Evolutionary conservation across 1,140 invertebrate genomes (phyloP).

Genomic region (Pachypeltis micranthus): DNA sequence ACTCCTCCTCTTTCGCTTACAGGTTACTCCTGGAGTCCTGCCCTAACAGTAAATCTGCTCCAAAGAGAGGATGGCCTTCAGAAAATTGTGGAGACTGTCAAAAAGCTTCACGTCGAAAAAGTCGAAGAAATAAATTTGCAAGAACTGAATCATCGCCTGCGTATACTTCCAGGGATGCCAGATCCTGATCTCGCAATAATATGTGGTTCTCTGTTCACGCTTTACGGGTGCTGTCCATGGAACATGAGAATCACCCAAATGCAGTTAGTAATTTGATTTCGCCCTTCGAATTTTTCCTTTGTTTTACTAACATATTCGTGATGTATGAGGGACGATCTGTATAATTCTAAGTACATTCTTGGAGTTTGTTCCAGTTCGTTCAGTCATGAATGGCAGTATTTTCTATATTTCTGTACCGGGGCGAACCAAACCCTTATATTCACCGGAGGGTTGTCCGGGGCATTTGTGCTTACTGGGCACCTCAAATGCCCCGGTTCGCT

Average conservation of each 20-base stretch:
- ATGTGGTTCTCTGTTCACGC: slow-evolving; percentile 44
- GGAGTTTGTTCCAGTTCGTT: not conserved
- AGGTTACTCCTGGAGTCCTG: slow-evolving; percentile 16
- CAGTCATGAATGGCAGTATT: not conserved
- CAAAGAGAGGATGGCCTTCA: slow-evolving; percentile 42
- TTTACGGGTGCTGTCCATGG: slow-evolving; percentile 54
- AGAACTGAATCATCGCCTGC: slow-evolving; percentile 40
- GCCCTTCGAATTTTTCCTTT: too few species aligned
- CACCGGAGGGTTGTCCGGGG: too few species aligned
- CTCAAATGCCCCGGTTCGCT: too few species aligned
- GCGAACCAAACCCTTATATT: not conserved
- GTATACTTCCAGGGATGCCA: slow-evolving; percentile 37
- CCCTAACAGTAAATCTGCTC: slow-evolving; percentile 35
- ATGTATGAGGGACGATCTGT: too few species aligned
- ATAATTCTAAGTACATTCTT: too few species aligned
- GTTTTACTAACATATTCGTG: not conserved
- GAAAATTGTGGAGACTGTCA: slow-evolving; percentile 37
- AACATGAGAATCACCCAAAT: slow-evolving; percentile 58
- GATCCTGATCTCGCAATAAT: slow-evolving; percentile 54
- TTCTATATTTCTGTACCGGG: not conserved
- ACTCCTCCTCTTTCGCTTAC: not conserved
- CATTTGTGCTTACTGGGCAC: too few species aligned
- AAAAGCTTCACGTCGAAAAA: slow-evolving; percentile 33
- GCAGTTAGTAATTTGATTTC: slow-evolving; percentile 39
- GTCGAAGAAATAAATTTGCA: slow-evolving; percentile 29